Base-by-base conservation (phyloP, 92 coral and sea anemone species). In the Ricordea florida region DNA sequence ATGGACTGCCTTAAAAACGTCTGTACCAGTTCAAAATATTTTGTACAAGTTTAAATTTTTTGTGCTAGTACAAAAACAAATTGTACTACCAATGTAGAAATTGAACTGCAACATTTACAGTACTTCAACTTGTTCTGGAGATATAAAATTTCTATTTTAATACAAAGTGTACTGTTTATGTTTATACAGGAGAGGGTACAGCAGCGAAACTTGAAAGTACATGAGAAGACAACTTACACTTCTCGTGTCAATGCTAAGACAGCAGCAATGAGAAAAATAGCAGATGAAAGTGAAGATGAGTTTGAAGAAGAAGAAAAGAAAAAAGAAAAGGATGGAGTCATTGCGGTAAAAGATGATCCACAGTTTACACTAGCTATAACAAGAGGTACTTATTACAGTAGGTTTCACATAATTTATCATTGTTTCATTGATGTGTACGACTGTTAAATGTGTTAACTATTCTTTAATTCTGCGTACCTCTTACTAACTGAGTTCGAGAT, bases 171-270 rank as follows among this genome's bases (percentile, higher is more conserved):
- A 55, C 25, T 15, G 33, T 6, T 56, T 2, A 4, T 20, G 0
- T 1, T 47, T 24, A 16, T 62, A 0, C 52, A 93, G 98, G 93
- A 96, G 53, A 90, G 99, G 18, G 57, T 83, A 53, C 85, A 77
- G 42, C 99, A 96, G 46, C 91, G 90, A 50, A 89, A 76, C 45
- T 85, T 92, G 29, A 96, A 92, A 65, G 91, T 96, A 3, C 97
- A 92, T 61, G 99, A 96, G 42, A 96, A 96, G 72, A 91, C 97
- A 23, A 96, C 99, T 0, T 96, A 96, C 74, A 79, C 97, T 26
- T 92, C 99, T 21, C 80, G 97, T 4, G 99, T 96, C 38, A 96
- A 96, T 86, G 97, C 99, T 45, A 96, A 96, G 77, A 90, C 99
- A 24, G 99, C 97, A 21, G 93, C 90, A 34, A 96, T 96, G 99